Conservation (phyloP, 2,888 invertebrate species). For the Pocota personata region DNA sequence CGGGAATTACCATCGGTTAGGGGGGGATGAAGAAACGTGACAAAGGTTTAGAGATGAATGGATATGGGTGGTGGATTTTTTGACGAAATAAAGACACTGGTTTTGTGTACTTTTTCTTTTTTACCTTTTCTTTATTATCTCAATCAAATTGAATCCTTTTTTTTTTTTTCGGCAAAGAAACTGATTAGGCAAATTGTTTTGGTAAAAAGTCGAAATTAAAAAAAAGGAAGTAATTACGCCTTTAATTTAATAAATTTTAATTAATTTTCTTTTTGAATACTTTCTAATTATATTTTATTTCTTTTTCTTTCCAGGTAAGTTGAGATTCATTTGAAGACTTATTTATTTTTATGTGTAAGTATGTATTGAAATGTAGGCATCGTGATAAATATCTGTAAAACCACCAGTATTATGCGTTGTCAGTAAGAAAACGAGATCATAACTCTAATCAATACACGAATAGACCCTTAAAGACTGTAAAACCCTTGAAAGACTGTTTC, state of each 20-base stretch:
- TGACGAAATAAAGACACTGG: slow-evolving; percentile 19
- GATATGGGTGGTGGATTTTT: slow-evolving; percentile 7
- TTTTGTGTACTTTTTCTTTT: not conserved
- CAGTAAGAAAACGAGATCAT: too few relatives aligned
- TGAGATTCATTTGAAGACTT: not conserved
- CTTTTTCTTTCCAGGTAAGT: slow-evolving; percentile 54
- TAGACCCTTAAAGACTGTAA: too few relatives aligned
- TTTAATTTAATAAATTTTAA: not conserved
- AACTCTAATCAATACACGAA: too few relatives aligned
- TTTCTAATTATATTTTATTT: not conserved
- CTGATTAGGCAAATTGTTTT: not conserved
- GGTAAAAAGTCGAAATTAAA: not conserved
- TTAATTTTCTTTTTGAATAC: not conserved
- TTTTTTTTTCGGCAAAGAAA: not conserved
- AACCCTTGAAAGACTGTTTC: too few relatives aligned
- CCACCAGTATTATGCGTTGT: too few relatives aligned
- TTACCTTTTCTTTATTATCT: not conserved
- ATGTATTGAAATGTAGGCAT: too few relatives aligned
- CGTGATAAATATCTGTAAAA: too few relatives aligned
- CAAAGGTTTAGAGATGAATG: slow-evolving; percentile 2
- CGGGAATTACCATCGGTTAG: slow-evolving; percentile 12
- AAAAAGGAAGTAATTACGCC: not conserved
- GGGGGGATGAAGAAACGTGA: not conserved
- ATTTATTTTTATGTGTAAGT: not conserved
- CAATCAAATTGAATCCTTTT: not conserved